These are phyloP conservation scores for Ammodytes dubius DNA, from an alignment of 2,113 vertebrate species.

Conservation along the genomic window DNA sequence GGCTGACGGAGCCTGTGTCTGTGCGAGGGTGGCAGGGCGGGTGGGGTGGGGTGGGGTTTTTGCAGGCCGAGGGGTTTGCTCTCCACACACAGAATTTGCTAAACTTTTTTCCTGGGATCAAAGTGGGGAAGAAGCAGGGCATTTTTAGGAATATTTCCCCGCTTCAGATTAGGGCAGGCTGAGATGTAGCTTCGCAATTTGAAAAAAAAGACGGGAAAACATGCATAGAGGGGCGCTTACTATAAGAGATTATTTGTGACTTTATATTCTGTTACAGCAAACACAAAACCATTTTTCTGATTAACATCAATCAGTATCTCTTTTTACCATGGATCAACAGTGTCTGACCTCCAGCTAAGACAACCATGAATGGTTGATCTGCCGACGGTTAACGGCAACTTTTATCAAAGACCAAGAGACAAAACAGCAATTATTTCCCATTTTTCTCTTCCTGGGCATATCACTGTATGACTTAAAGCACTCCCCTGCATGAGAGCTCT, in stretches of 20 bases:
- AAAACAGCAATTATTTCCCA: slow-evolving; percentile 17
- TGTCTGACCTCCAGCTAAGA: slow-evolving; percentile 5
- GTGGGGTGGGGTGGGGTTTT: background rate
- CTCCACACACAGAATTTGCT: slow-evolving; percentile 84
- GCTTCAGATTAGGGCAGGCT: slow-evolving; percentile 80
- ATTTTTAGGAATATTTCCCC: slow-evolving; percentile 85
- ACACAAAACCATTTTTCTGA: slow-evolving; percentile 23
- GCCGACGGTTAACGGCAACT: slow-evolving; percentile 4
- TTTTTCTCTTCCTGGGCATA: background rate
- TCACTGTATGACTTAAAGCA: slow-evolving; percentile 3
- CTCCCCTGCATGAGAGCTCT: slow-evolving; percentile 13
- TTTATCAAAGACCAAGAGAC: slow-evolving; percentile 20
- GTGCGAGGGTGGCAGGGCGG: slow-evolving; percentile 39
- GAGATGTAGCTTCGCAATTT: slow-evolving; percentile 75
- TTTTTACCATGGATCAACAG: background rate
- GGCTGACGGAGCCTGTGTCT: slow-evolving; percentile 84
- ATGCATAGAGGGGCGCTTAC: no score
- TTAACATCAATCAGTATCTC: slow-evolving; percentile 30
- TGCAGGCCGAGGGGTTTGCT: slow-evolving; percentile 22
- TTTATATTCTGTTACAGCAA: slow-evolving; percentile 11
- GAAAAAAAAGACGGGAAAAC: slow-evolving; percentile 51
- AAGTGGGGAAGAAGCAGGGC: slow-evolving; percentile 81
- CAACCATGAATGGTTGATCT: background rate
- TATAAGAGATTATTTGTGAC: slow-evolving; percentile 1
- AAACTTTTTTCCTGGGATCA: slow-evolving; percentile 88